Conservation (phyloP, 2,888 invertebrate species). For the Pseudeuparius sepicola region DNA sequence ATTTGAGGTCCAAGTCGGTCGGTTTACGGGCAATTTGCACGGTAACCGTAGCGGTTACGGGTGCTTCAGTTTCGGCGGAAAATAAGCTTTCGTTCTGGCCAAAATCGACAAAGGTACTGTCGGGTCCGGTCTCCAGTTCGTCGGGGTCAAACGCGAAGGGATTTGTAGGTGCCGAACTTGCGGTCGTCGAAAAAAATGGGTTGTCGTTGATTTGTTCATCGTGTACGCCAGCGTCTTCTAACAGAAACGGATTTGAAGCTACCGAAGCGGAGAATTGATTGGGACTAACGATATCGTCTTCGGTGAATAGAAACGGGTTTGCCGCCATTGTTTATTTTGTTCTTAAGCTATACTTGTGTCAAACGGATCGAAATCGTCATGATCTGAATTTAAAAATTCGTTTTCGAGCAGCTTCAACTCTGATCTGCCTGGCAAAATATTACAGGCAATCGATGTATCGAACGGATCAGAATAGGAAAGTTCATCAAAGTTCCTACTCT, state of each 20-base stretch:
- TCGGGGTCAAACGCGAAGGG: conserved; percentile 51
- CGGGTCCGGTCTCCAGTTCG: conserved; percentile 32
- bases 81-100: background rate
- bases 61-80: background rate
- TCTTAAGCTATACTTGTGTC: conserved; percentile 72
- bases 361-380: conserved; percentile 62
- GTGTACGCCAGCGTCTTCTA: conserved; percentile 36
- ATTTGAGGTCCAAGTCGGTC: conserved; percentile 37
- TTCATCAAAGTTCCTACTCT: conserved; percentile 25
- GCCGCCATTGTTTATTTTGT: conserved; percentile 48
- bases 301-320: conserved; percentile 72
- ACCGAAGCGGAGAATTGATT: conserved; percentile 43
- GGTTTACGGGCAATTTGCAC: conserved; percentile 41
- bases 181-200: conserved; percentile 54
- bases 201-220: conserved; percentile 44
- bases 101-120: conserved; percentile 9
- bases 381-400: conserved; percentile 50
- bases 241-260: conserved; percentile 60
- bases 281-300: conserved; percentile 47
- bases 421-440: conserved; percentile 66
- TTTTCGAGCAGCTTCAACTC: conserved; percentile 69
- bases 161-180: conserved; percentile 44
- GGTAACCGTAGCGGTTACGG: conserved; percentile 14
- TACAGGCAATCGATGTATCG: conserved; percentile 74
- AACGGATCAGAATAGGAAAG: conserved; percentile 63